A percentile compares a stretch with the other conserved stretches of the same genome.
phyloP scores from a whole-genome alignment of 2,888 invertebrate genomes.

The Morinoia aosen region DNA sequence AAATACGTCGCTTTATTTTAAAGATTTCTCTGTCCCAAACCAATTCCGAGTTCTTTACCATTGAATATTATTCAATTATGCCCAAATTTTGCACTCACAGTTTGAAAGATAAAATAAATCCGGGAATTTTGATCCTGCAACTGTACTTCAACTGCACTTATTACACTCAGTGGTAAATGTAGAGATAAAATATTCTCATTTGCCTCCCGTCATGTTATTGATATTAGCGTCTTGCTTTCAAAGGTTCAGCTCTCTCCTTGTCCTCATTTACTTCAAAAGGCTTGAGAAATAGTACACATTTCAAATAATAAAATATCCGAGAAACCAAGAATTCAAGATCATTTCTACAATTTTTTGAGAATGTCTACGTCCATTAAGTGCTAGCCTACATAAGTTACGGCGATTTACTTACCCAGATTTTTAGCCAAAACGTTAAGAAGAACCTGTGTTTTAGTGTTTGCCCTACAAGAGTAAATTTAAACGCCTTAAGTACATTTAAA shows the following conservation, averaged over 20 bases:
- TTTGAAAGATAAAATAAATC: background rate
- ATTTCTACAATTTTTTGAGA: no score
- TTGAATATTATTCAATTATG: no score
- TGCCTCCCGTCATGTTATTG: background rate
- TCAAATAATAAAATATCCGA: no score
- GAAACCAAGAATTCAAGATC: no score
- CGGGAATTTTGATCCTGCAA: background rate
- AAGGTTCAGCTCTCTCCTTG: background rate
- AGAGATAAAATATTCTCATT: background rate
- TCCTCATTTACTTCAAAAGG: background rate
- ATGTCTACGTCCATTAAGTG: no score
- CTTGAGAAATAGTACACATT: no score
- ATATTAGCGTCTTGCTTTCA: background rate
- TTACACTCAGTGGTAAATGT: background rate
- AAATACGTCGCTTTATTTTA: no score
- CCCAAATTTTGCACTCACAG: background rate
- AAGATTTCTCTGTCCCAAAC: no score
- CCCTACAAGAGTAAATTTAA: background rate
- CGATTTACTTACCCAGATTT: no score
- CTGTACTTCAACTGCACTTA: background rate
- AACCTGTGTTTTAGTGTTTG: background rate
- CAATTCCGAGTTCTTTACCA: no score
- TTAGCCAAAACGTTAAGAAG: background rate
- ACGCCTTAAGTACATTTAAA: background rate
- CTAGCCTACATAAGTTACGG: no score